phyloP scores from a whole-genome alignment of 1,140 invertebrate species.

The Calephelis virginiensis region DNA sequence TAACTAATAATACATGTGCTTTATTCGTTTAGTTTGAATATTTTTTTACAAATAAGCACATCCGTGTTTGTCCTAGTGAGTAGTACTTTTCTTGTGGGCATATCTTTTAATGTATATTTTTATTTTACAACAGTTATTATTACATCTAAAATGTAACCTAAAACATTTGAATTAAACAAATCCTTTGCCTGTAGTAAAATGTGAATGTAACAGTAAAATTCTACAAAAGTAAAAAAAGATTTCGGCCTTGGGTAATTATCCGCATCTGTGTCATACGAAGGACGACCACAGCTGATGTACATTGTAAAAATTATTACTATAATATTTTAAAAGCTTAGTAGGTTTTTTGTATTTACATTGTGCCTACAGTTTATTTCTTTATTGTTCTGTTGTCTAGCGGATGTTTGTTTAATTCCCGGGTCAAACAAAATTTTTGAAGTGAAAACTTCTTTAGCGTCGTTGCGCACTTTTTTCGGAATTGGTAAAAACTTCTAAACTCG shows the following conservation, averaged over 20 bases:
- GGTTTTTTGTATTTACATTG: not conserved
- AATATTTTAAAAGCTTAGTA: not conserved
- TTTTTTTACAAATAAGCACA: no score
- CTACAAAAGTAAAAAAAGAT: conserved; percentile 11
- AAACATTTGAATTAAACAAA: not conserved
- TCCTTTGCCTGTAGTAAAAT: not conserved
- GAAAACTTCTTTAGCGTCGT: no score
- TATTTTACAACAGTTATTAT: not conserved
- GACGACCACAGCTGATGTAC: conserved; percentile 9
- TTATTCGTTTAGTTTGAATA: no score
- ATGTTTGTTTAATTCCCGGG: not conserved
- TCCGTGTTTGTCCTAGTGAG: no score
- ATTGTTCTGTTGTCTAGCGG: not conserved
- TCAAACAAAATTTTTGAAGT: no score
- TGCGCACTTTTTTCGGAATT: no score
- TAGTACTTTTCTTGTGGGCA: no score
- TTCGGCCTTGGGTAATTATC: not conserved
- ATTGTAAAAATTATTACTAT: not conserved
- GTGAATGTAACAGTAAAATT: not conserved
- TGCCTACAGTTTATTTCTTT: no score
- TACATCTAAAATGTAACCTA: not conserved
- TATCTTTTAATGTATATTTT: no score
- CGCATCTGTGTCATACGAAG: conserved; percentile 12
- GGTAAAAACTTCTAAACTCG: no score
- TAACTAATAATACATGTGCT: no score